Evolutionary conservation across 2,797 vertebrate species (phyloP), one percentile per base, ranked within the genome.

Genomic region (Macropodus opercularis): DNA sequence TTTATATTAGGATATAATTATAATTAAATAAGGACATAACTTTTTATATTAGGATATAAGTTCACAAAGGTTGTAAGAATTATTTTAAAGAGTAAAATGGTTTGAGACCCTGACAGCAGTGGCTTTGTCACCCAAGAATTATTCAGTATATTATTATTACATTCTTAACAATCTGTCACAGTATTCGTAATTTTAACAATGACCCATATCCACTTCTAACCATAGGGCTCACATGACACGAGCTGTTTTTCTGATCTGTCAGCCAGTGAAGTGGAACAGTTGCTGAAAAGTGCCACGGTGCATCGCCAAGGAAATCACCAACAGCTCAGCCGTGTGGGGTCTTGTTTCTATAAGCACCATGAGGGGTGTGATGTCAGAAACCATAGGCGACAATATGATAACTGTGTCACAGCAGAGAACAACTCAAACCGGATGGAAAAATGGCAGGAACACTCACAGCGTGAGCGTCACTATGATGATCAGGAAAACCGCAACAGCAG

Each of bases 231-330:
- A 48, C 36, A 44, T 67, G 92, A 75, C 19, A 61, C 19, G 38
- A 66, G 39, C 8, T 8, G 81, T 36, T 72, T 87, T 1, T 88
- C 92, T 17, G 89, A 90, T 63, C 91, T 96, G 41, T 94, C 92
- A 3, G 90, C 93, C 13, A 64, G 85, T 1, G 95, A 96, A 50
- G 94, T 96, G 56, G 91, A 94, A 36, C 90, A 94, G 14, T 81
- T 96, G 24, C 79, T 96, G 56, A 88, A 92, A 53, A 91, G 92
- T 31, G 93, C 94, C 40, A 90, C 91, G 0, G 70, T 89, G 74
- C 70, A 75, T 54, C 36, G 27, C 11, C 68, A 74, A 23, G 27
- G 6, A 1, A 66, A 69, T 8, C 26, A 31, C 35, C 42, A 23
- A 6, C 59, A 21, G 11, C 23, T 23, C 27, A 50, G 23, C 56